Percentiles rank a stretch among this genome's conserved stretches.
These are phyloP conservation scores for Andrena haemorrhoa DNA, from an alignment of 2,888 invertebrate species.

Conservation along the genomic window DNA sequence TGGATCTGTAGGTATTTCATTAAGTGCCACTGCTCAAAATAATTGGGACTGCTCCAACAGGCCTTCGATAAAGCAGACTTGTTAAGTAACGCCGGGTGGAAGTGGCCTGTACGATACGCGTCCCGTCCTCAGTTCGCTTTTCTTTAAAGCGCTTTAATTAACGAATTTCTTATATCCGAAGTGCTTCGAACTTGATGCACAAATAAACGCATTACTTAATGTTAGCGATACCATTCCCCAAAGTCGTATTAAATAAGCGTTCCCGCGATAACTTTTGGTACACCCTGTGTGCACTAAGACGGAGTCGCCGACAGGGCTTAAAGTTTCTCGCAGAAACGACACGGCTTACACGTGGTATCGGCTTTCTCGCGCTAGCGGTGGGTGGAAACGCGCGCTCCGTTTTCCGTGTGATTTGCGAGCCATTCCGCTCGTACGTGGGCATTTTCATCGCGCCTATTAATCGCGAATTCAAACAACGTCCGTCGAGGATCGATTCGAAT, in stretches of 20 bases:
- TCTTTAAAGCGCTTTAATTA: background rate
- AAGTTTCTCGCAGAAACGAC: slow-evolving; percentile 13
- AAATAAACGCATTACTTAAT: background rate
- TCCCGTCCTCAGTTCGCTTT: background rate
- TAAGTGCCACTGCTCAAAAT: no score
- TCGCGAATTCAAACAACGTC: slow-evolving; percentile 27
- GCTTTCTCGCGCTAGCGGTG: slow-evolving; percentile 10
- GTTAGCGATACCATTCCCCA: background rate
- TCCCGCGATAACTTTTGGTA: background rate
- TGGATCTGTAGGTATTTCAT: background rate
- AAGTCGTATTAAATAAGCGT: background rate
- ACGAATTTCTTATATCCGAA: background rate
- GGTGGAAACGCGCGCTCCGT: background rate
- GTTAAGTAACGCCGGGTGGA: background rate
- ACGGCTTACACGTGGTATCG: slow-evolving; percentile 16
- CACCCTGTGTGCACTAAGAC: background rate
- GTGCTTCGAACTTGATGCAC: background rate
- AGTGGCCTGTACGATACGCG: background rate
- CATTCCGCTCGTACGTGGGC: background rate
- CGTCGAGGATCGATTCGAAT: slow-evolving; percentile 30
- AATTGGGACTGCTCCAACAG: background rate
- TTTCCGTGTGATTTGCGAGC: slow-evolving; percentile 19
- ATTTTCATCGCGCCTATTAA: slow-evolving; percentile 21
- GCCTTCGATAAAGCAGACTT: background rate
- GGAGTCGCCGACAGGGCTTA: slow-evolving; percentile 5